Base-by-base conservation (phyloP, 2,797 vertebrate genomes). In the Anableps anableps region DNA sequence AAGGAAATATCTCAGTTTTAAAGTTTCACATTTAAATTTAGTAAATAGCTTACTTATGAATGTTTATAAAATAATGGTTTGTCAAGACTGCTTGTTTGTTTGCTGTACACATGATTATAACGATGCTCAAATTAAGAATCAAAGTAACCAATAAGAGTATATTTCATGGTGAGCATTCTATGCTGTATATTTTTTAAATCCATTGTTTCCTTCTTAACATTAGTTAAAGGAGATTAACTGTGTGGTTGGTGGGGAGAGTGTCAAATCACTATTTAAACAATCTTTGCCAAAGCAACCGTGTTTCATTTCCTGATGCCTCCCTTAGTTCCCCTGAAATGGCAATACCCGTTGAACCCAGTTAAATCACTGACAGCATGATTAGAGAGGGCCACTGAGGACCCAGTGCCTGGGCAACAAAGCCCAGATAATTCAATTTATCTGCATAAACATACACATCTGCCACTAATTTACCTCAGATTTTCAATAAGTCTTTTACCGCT, bases 221-320 rank as follows among this genome's bases (percentile, higher is more conserved):
- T 86, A 75, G 66, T 78, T 77, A 53, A 82, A 55, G 47, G 80
- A 82, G 72, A 74, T 68, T 74, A 73, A 81, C 58, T 84, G 72
- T 29, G 77, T 78, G 72, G 82, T 75, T 64, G 26, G 62, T 23
- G 75, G 23, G 66, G 68, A 45, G 58, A 29, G 84, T 83, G 90
- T 89, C 82, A 81, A 90, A 82, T 87, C 89, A 86, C 91, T 83
- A 80, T 92, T 89, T 89, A 90, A 90, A 90, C 92, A 93, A 87
- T 90, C 91, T 88, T 92, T 81, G 89, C 92, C 93, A 89, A 89
- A 89, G 92, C 91, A 85, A 93, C 92, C 94, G 93, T 95, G 94
- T 95, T 95, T 95, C 95, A 96, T 96, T 96, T 96, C 95, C 95
- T 96, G 94, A 91, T 92, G 94, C 93, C 94, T 94, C 94, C 92